A percentile compares a stretch with the other conserved stretches of the same genome.
Conservation (phyloP, 2,888 invertebrate species). For the Tetramorium bicarinatum region DNA sequence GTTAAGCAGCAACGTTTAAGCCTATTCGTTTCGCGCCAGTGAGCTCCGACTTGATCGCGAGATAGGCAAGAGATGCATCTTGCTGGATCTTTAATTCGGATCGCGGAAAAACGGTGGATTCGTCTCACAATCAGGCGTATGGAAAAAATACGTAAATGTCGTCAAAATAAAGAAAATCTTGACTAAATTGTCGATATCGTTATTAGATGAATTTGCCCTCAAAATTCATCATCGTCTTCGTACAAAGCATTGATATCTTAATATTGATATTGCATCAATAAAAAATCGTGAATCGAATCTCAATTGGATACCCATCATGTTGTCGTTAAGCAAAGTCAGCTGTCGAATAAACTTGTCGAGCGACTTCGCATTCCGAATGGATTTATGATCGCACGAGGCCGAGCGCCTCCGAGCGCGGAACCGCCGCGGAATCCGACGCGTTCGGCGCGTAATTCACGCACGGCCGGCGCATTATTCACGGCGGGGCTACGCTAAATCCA, state of each 20-base stretch:
- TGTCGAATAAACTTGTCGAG: not conserved
- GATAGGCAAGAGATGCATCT: slow-evolving; percentile 2
- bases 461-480: slow-evolving; percentile 55
- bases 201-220: not conserved
- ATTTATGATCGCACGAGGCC: slow-evolving; percentile 6
- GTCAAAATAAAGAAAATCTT: not conserved
- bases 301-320: not conserved
- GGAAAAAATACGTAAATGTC: not conserved
- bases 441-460: slow-evolving; percentile 60
- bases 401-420: not conserved
- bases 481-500: slow-evolving; percentile 49
- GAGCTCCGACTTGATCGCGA: slow-evolving; percentile 30
- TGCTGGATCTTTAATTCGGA: not conserved
- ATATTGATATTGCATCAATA: not conserved
- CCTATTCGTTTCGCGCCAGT: slow-evolving; percentile 46
- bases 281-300: not conserved
- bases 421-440: slow-evolving; percentile 48
- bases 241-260: not conserved
- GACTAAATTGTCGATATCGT: not conserved
- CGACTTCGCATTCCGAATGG: not conserved
- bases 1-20: slow-evolving; percentile 38
- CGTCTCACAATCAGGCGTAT: not conserved
- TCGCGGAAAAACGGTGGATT: not conserved
- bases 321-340: not conserved
- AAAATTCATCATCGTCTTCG: not conserved